Evolutionary conservation across 2,888 invertebrate genomes (phyloP), one percentile per base, ranked within the genome.

Genomic region (Lasius platythorax): DNA sequence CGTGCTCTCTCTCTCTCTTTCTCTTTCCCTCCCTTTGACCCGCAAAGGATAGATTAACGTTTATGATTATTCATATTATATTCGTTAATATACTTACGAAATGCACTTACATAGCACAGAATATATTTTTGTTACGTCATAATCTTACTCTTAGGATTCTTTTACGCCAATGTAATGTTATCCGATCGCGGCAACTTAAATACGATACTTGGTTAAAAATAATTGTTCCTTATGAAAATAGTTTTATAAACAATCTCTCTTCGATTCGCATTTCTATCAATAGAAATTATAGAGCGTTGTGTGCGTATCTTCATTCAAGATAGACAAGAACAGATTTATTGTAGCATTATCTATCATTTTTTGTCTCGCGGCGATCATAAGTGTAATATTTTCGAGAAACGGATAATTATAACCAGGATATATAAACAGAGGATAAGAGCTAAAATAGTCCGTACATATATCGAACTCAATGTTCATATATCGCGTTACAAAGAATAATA

Each of bases 21-120:
- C 15, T 46, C n/a, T 53, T n/a, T 53, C 53, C n/a, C 53, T 53
- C n/a, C 89, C 89, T 89, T 89, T 61, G 89, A 61, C 89, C 89
- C 70, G 89, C 89, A 88, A 89, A 89, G 89, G 88, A 85, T 85
- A 87, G 84, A 85, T 85, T 76, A 83, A 89, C 74, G 56, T 78
- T 81, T 28, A 58, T 28, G 43, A 23, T 58, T 79, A 56, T 40
- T 28, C 15, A 76, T 67, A n/a, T 78, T n/a, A 9, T 37, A 56
- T 18, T 53, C 64, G 40, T 67, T 56, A 56, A 56, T 53, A 40
- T 40, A 40, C 11, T n/a, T 53, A 56, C n/a, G 53, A 67, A 67
- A 66, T 53, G 18, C 23, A 56, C 8, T 50, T 68, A 30, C 28
- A 46, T 50, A 46, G 30, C 37, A 30, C 56, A 67, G 68, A 78